Conservation (phyloP, 37 sponge, comb jelly and placozoan genomes). For the Diacarnus erythraeanus region DNA sequence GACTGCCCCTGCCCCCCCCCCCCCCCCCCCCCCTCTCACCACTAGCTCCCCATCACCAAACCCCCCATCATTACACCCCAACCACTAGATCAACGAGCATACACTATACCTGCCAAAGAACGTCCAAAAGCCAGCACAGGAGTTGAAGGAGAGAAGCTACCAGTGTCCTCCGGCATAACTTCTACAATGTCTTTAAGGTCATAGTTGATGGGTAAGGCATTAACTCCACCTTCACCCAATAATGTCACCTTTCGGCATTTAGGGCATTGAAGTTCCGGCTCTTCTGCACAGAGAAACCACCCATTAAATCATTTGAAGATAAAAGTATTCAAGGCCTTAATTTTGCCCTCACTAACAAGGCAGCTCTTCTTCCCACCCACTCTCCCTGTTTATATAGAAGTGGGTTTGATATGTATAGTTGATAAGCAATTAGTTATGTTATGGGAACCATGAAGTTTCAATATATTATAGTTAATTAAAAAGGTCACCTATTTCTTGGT, state of each 20-base stretch:
- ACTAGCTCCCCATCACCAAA: no score
- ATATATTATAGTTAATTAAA: no score
- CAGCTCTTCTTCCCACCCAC: no score
- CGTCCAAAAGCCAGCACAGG: not conserved
- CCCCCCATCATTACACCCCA: no score
- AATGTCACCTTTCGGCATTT: conserved; percentile 25
- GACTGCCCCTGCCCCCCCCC: no score
- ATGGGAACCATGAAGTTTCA: no score
- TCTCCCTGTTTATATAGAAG: not conserved
- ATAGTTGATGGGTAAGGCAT: conserved; percentile 32
- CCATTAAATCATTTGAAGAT: not conserved
- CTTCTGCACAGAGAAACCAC: not conserved
- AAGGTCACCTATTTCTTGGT: no score
- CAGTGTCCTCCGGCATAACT: conserved; percentile 7
- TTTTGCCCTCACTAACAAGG: not conserved
- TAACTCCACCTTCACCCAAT: conserved; percentile 14
- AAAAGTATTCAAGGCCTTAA: not conserved
- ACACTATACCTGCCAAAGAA: not conserved
- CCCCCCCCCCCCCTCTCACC: no score
- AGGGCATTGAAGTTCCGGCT: conserved; percentile 30
- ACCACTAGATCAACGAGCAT: no score
- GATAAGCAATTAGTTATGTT: no score
- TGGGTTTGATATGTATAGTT: no score
- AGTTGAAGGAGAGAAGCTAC: conserved; percentile 3
- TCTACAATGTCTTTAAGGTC: conserved; percentile 20